phyloP scores from a whole-genome alignment of 1,140 invertebrate species.

The Drosophila truncata region DNA sequence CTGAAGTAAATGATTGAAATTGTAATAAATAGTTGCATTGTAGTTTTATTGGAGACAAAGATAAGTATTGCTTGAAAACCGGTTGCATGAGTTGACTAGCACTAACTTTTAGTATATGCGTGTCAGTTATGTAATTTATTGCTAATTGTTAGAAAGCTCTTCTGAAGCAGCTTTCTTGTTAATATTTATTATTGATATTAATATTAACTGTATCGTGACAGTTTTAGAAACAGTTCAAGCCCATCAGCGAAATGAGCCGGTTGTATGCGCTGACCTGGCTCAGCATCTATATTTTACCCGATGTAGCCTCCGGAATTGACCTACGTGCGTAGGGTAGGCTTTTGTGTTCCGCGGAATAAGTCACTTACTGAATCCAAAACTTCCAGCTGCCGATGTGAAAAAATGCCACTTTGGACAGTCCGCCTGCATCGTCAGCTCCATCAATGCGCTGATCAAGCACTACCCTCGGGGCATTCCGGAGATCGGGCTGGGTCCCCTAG shows the following conservation, averaged over 20 bases:
- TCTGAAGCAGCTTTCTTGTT: constrained; percentile 7
- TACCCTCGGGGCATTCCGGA: constrained; percentile 65
- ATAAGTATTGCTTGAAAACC: constrained; percentile 24
- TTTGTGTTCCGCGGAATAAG: neutral
- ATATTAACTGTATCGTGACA: constrained; percentile 27
- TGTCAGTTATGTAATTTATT: neutral
- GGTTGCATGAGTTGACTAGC: constrained; percentile 22
- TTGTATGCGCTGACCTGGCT: neutral
- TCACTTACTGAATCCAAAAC: neutral
- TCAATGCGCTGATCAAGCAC: constrained; percentile 45
- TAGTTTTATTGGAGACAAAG: constrained; percentile 22
- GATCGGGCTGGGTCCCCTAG: constrained; percentile 53
- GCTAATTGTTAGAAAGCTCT: constrained; percentile 3
- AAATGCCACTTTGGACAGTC: constrained; percentile 61
- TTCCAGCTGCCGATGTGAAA: constrained; percentile 51
- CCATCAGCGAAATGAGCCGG: constrained; percentile 4
- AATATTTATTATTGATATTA: neutral
- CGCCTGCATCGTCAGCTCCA: constrained; percentile 41
- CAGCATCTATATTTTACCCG: neutral
- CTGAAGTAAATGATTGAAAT: constrained; percentile 27
- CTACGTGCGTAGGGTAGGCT: constrained; percentile 28
- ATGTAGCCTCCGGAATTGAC: neutral
- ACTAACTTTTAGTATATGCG: neutral
- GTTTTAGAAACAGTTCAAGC: constrained; percentile 2
- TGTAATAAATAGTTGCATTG: neutral